These are phyloP conservation scores for Diarsia mendica DNA, from an alignment of 2,888 invertebrate genomes.

Conservation along the genomic window DNA sequence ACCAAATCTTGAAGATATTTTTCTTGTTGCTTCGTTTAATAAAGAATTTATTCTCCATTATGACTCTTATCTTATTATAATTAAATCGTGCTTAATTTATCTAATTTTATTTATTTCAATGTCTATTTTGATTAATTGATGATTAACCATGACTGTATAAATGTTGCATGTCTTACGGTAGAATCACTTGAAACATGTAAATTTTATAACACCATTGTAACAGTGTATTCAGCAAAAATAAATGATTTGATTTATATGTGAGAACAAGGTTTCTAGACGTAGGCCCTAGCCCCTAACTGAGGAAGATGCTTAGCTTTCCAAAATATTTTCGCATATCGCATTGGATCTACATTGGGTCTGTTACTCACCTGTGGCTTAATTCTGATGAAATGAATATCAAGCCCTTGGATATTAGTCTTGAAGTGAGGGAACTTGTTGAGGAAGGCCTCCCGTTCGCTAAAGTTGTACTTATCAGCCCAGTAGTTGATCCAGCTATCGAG, in stretches of 20 bases:
- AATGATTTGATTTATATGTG: too few relatives aligned
- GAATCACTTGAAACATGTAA: too few relatives aligned
- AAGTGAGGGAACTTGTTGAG: conserved; percentile 94
- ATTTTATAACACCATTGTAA: too few relatives aligned
- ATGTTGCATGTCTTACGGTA: too few relatives aligned
- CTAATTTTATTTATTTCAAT: too few relatives aligned
- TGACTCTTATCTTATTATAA: too few relatives aligned
- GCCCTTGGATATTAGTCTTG: conserved; percentile 93
- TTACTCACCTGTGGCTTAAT: conserved; percentile 89
- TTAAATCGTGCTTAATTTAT: too few relatives aligned
- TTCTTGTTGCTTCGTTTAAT: background rate
- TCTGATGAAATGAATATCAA: conserved; percentile 92
- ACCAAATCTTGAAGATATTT: background rate
- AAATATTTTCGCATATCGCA: background rate
- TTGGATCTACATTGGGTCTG: background rate
- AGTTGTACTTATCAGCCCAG: conserved; percentile 94
- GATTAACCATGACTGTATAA: too few relatives aligned
- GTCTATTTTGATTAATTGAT: too few relatives aligned
- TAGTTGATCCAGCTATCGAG: conserved; percentile 92
- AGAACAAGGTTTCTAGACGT: background rate
- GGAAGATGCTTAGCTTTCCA: background rate
- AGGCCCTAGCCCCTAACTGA: background rate
- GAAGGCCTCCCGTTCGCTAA: conserved; percentile 90
- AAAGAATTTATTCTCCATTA: too few relatives aligned
- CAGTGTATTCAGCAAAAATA: too few relatives aligned